These are phyloP conservation scores for Myiagra hebetior DNA, from an alignment of 2,113 vertebrate genomes.

Conservation along the genomic window DNA sequence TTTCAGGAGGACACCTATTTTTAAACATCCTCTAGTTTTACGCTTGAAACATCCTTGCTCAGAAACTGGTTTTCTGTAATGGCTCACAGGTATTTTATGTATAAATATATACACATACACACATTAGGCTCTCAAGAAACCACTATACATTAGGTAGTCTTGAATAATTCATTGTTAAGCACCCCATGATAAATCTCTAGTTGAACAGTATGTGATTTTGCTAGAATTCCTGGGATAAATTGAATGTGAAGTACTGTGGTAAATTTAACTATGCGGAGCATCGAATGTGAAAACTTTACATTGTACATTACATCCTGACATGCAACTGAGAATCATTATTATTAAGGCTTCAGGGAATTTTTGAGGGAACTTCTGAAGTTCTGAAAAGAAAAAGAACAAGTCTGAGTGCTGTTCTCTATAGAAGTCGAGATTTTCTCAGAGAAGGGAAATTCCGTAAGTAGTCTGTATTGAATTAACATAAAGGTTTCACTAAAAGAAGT, in stretches of 20 bases:
- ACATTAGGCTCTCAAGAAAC: conserved; percentile 18
- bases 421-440: conserved; percentile 5
- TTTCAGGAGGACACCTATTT: conserved; percentile 34
- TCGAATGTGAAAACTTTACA: conserved; percentile 15
- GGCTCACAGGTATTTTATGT: conserved; percentile 17
- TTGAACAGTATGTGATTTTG: conserved; percentile 21
- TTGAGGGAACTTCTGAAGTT: conserved; percentile 51
- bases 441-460: conserved; percentile 31
- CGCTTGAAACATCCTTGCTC: background rate
- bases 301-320: conserved; percentile 14
- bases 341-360: conserved; percentile 49
- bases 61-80: background rate
- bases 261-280: conserved; percentile 17
- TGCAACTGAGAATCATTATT: background rate
- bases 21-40: conserved; percentile 13
- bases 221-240: conserved; percentile 1
- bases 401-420: background rate
- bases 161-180: conserved; percentile 57
- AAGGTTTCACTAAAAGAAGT: background rate
- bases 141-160: background rate
- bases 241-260: conserved; percentile 10
- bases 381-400: conserved; percentile 10
- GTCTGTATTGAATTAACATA: background rate
- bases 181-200: conserved; percentile 26
- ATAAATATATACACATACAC: conserved; percentile 48